Evolutionary conservation across 1,140 invertebrate genomes (phyloP).

Genomic region (Atta colombica): DNA sequence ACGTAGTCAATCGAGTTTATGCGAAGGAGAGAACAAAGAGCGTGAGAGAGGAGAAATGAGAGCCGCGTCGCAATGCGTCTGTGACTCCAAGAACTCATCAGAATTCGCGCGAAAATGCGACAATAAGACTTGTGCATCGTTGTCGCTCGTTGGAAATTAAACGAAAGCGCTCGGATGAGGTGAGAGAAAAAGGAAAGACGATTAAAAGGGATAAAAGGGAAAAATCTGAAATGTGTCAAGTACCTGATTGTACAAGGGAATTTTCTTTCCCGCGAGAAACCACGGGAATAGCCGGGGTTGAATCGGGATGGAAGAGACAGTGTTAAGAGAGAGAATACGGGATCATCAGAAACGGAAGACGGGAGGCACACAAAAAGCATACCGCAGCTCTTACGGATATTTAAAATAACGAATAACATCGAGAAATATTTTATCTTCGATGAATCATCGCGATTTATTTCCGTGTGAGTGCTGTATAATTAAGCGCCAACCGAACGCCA

Average conservation of each 20-base stretch:
- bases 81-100: constrained; percentile 29
- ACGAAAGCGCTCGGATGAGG: background rate
- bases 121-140: constrained; percentile 49
- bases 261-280: background rate
- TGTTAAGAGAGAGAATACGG: too few relatives aligned
- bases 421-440: constrained; percentile 8
- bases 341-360: background rate
- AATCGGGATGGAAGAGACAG: background rate
- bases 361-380: background rate
- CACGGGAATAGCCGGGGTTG: background rate
- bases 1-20: constrained; percentile 14
- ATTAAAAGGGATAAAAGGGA: background rate
- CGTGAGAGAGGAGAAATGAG: background rate
- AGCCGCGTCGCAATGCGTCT: background rate
- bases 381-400: background rate
- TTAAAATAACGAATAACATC: background rate
- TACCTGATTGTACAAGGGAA: constrained; percentile 38
- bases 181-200: too few relatives aligned
- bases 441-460: constrained; percentile 30
- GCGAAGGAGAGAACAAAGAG: background rate
- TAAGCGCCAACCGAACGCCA: background rate
- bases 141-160: constrained; percentile 26
- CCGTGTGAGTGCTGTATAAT: constrained; percentile 25
- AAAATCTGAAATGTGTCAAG: constrained; percentile 19
- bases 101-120: constrained; percentile 24